Evolutionary conservation across 2,113 vertebrate genomes (phyloP).

Genomic region (Bos indicus): DNA sequence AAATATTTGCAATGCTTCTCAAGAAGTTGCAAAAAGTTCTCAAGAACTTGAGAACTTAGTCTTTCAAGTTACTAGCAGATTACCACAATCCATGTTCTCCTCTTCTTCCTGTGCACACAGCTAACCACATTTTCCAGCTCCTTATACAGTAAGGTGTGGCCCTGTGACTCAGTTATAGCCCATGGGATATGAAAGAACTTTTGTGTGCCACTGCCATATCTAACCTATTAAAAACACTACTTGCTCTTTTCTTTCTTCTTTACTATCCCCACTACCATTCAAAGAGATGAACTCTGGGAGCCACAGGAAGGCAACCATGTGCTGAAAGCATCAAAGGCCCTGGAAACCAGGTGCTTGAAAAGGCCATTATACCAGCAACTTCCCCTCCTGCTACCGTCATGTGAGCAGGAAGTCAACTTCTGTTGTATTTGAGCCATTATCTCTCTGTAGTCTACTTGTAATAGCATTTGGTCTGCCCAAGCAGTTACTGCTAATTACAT

Average conservation of each 20-base stretch:
- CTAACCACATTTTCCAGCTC: neutral
- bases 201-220: neutral
- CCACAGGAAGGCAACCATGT: neutral
- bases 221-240: neutral
- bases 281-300: neutral
- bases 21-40: neutral
- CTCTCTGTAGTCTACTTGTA: neutral
- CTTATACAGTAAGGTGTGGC: neutral
- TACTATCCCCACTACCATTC: neutral
- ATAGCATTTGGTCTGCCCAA: neutral
- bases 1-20: neutral
- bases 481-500: neutral
- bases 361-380: neutral
- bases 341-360: neutral
- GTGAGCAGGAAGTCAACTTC: neutral
- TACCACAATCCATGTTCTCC: neutral
- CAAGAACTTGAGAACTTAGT: neutral
- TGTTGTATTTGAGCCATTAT: neutral
- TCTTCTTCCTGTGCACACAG: neutral
- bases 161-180: neutral
- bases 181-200: neutral
- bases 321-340: neutral
- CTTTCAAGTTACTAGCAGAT: neutral
- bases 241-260: neutral
- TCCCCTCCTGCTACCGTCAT: neutral